Evolutionary conservation across 2,113 vertebrate genomes (phyloP), one percentile per base, ranked within the genome.

Genomic region (Eubucco bourcierii): DNA sequence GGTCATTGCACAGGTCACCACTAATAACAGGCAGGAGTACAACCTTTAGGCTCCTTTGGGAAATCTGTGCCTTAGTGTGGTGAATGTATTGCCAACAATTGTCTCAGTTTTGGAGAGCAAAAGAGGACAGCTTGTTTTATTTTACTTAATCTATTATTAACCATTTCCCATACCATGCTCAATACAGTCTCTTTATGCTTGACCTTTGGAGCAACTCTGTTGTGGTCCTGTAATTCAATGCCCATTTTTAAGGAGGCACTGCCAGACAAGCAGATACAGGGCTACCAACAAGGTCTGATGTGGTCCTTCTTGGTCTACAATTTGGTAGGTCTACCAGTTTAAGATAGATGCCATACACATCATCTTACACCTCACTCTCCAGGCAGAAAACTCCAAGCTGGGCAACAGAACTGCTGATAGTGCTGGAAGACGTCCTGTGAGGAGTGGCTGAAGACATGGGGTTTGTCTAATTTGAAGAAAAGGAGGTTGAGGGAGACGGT

Each of bases 261-360:
- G 4, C 24, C 58, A 39, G 50, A 65, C 24, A 70, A 20, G 64
- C 5, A 64, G 23, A 39, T 46, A 41, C 1, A 18, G 18, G 37
- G 2, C 21, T 65, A 6, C 12, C 31, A 58, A 25, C 1, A 27
- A 24, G 12, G 4, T 46, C 7, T 31, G 52, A 2, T 13, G 10
- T 6, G 15, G 5, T 63, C 8, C 55, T 78, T 67, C 66, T 60
- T 37, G 8, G 15, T 28, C 59, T 76, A 19, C 12, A 12, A 14
- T 8, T 84, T 14, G 4, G 10, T 53, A 44, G 25, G 14, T 59
- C 37, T 65, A 3, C 17, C 29, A 10, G 24, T 39, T 27, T 64
- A 41, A 52, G 39, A 39, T 1, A 44, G 12, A 50, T 3, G 1
- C 17, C 2, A 5, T 3, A 3, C 7, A 6, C 4, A 76, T 18